phyloP scores from a whole-genome alignment of 2,888 invertebrate species.

The Drosophila anceps region DNA sequence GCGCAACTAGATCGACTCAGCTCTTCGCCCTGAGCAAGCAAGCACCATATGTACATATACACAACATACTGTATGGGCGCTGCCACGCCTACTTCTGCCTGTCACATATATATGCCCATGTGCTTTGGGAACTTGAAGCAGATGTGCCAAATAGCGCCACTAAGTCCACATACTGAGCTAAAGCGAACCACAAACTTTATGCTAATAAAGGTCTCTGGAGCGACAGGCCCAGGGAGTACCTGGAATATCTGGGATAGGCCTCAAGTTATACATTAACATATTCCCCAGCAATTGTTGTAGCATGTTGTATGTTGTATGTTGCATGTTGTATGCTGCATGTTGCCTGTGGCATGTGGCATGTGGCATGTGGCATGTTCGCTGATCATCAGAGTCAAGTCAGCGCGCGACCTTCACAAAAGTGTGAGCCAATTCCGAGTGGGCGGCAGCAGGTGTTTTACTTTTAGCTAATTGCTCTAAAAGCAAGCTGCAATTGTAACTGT shows the following conservation, averaged over 20 bases:
- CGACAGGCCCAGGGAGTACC: not conserved
- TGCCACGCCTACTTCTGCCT: not conserved
- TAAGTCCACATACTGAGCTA: not conserved
- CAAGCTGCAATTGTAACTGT: conserved; percentile 32
- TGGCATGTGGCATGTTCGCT: conserved; percentile 42
- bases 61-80: not conserved
- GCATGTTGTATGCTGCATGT: conserved; percentile 11
- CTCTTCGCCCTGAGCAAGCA: too few species aligned
- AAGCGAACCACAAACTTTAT: not conserved
- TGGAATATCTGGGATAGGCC: conserved; percentile 1
- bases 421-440: not conserved
- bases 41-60: too few species aligned
- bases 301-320: not conserved
- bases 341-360: conserved; percentile 40
- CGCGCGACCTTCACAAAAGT: conserved; percentile 35
- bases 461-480: conserved; percentile 55
- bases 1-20: not conserved
- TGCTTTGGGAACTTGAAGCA: not conserved
- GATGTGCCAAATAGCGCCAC: not conserved
- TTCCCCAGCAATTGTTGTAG: conserved; percentile 18
- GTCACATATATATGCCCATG: not conserved
- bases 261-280: not conserved
- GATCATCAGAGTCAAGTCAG: conserved; percentile 30
- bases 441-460: conserved; percentile 28
- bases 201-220: not conserved